Evolutionary conservation across 2,888 invertebrate genomes (phyloP), one percentile per base, ranked within the genome.

Genomic region (Cinara cedri): DNA sequence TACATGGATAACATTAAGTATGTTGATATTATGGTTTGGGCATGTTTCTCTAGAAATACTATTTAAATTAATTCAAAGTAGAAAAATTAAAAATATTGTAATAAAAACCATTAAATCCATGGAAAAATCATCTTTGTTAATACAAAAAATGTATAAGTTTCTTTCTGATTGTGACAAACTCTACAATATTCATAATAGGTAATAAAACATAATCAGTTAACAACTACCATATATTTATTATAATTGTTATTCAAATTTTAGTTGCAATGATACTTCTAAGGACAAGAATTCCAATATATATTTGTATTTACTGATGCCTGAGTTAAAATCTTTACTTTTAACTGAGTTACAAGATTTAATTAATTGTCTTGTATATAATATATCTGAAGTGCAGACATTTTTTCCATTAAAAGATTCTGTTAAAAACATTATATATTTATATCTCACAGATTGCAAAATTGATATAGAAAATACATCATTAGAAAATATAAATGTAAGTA

Each of bases 401-500:
- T 70, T 78, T 24, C 78, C 68, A 24, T 24, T 78, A n/a, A 78
- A 78, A 70, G 34, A 78, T 34, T 70, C 51, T 21, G 34, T 70
- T 8, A 49, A 34, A 4, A 70, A 62, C 11, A 19, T 70, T 21
- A 21, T 51, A 21, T 70, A 78, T 62, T 70, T 78, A n/a, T 78
- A 62, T 11, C 62, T 49, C 3, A 51, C 60, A 13, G 78, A 78
- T 2, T 62, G 60, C 13, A 62, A 70, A 60, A 70, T 78, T 42
- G 78, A 78, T 70, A 4, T 70, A n/a, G 16, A 78, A 42, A 70
- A 78, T 21, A 68, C 21, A 24, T 78, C 78, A 1, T 51, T 78
- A 8, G 70, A 78, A 51, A 78, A 78, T 60, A 70, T 78, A n/a
- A 62, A 78, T 70, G 78, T 78, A 51, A 60, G 70, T 70, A 11